Base-by-base conservation (phyloP, 2,888 invertebrate genomes). In the Temnothorax unifasciatus region DNA sequence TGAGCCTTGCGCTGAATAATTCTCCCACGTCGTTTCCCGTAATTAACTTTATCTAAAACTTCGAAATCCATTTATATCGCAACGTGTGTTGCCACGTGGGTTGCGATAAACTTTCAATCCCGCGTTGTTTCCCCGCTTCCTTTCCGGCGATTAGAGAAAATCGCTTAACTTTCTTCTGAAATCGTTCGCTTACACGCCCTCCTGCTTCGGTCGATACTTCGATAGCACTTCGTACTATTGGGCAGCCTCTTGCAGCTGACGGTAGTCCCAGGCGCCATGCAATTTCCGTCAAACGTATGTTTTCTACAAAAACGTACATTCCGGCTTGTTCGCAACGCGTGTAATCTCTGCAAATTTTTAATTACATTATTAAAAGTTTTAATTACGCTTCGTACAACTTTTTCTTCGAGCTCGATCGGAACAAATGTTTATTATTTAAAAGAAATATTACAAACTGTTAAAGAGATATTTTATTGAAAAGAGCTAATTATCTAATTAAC, bases 161-260 rank as follows among this genome's bases (percentile, higher is more conserved):
- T 81, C 71, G 44, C 34, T 57, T 69, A 21, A 69, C 29, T 29
- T 34, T 13, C 6, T 54, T 57, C 29, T 11, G 11, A 79, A 13
- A 79, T 69, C 34, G 21, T 69, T 59, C 25, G 44, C 38, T 47
- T 6, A 8, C 34, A 44, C 6, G 15, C 13, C 9, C 66, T 64
- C 29, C 38, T 5, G 29, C 21, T 68, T 57, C 38, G 44, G 11
- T 81, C 71, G 59, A 71, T 71, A 69, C 71, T 59, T 69, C 34
- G 71, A 34, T 38, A 13, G 18, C 66, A 77, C 66, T 77, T 66
- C 9, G 21, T 9, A 18, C 50, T 81, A 69, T 44, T 47, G 38
- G 21, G 13, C 34, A 18, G 38, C 8, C 38, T 34, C 13, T 29
- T 15, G 54, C 57, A 38, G 25, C 59, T 47, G 47, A 59, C 38